Evolutionary conservation across 2,797 vertebrate genomes (phyloP), one percentile per base, ranked within the genome.

Genomic region (Chromis chromis): DNA sequence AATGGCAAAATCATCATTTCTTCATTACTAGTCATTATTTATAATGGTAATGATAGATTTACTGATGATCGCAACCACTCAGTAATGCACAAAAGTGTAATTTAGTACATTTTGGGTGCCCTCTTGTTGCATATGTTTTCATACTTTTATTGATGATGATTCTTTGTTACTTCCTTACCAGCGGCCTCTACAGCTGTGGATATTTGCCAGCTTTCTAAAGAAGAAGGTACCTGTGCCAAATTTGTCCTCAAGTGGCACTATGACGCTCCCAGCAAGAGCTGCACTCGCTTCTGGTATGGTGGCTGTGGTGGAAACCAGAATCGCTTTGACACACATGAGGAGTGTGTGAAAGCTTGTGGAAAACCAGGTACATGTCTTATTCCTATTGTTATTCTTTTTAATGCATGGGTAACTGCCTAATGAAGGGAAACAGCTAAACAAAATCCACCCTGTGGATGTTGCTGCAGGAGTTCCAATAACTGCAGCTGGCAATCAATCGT

Each of bases 251-350:
- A 96, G 70, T 99, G 98, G 98, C 87, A 96, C 92, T 96, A 92
- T 0, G 96, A 99, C n/a, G 11, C 81, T 0, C 0, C 87, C 9
- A 96, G 89, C 61, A 94, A 91, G 81, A 95, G 91, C 82, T 99
- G 98, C 0, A 87, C 91, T 0, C 93, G 98, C 31, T 99, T 99
- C 95, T 99, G 98, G 98, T 98, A 97, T 0, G 95, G 98, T 3
- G 95, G 96, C 78, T 99, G 98, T 0, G 95, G 94, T 0, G 98
- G 98, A 31, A 99, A 99, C 3, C 92, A 94, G 74, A 99, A 99
- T 87, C 94, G 95, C 84, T 99, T 99, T 19, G 53, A 94, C 28
- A 95, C 96, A 0, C 94, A 96, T 77, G 93, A 95, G 65, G 93
- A 98, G 87, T 99, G 98, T 91, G 91, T 94, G 87, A 94, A 91